phyloP scores from a whole-genome alignment of 2,113 vertebrate species.

The Callionymus lyra region DNA sequence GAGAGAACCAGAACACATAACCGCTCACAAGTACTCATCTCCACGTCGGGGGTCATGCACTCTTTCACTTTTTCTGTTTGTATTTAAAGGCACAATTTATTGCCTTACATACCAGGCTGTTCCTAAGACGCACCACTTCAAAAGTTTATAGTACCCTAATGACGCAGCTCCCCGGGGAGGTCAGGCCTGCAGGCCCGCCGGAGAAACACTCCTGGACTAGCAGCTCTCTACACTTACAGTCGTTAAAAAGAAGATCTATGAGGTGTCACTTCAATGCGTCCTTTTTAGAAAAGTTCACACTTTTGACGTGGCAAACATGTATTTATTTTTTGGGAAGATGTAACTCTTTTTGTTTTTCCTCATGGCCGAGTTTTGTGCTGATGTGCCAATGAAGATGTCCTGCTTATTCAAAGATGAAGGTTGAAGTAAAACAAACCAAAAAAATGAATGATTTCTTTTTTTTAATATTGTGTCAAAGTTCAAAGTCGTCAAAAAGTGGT shows the following conservation, averaged over 20 bases:
- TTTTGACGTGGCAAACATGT: too few relatives aligned
- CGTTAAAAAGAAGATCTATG: conserved; percentile 53
- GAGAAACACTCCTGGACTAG: conserved; percentile 37
- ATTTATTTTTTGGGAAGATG: too few relatives aligned
- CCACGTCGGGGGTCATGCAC: conserved; percentile 35
- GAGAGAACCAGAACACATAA: conserved; percentile 47
- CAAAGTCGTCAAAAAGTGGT: too few relatives aligned
- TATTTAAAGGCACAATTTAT: conserved; percentile 55
- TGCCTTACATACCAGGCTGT: conserved; percentile 49
- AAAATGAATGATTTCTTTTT: too few relatives aligned
- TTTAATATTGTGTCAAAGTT: too few relatives aligned
- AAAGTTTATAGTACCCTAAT: conserved; percentile 59
- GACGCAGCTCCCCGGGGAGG: conserved; percentile 34
- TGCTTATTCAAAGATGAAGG: too few relatives aligned
- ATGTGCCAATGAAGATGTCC: too few relatives aligned
- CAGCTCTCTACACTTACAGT: conserved; percentile 35
- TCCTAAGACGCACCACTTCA: conserved; percentile 50
- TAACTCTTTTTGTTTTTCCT: too few relatives aligned
- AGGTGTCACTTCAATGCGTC: conserved; percentile 38
- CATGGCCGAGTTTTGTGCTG: too few relatives aligned
- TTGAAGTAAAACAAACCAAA: too few relatives aligned
- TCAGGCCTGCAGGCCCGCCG: conserved; percentile 36
- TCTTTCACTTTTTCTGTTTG: conserved; percentile 54
- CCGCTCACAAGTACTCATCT: conserved; percentile 38
- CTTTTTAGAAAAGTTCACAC: conserved; percentile 9